phyloP scores from a whole-genome alignment of 1,140 invertebrate genomes.

The Propsilocerus akamusi region DNA sequence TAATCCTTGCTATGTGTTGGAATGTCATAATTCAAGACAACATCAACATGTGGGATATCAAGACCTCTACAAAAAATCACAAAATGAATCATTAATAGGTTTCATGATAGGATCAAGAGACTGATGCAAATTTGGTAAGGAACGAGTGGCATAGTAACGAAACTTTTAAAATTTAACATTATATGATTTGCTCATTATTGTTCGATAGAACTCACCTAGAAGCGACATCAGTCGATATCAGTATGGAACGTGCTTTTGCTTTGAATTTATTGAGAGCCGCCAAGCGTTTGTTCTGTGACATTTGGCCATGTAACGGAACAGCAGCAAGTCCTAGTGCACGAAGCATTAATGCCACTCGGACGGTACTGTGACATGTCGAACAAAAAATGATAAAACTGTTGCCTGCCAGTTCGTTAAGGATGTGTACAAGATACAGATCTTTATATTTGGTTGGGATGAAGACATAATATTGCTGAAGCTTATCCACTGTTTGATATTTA shows the following conservation, averaged over 20 bases:
- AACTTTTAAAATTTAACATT: too few relatives aligned
- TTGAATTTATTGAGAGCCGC: slow-evolving; percentile 88
- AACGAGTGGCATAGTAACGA: too few relatives aligned
- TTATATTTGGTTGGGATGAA: slow-evolving; percentile 96
- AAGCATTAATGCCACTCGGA: slow-evolving; percentile 72
- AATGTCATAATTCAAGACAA: slow-evolving; percentile 96
- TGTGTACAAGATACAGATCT: slow-evolving; percentile 92
- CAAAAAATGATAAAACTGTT: slow-evolving; percentile 98
- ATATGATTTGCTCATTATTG: too few relatives aligned
- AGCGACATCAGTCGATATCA: slow-evolving; percentile 96
- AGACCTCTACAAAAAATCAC: slow-evolving; percentile 52
- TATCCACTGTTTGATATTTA: slow-evolving; percentile 96
- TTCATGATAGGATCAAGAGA: slow-evolving; percentile 3
- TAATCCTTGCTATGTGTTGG: slow-evolving; percentile 93
- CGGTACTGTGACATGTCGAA: slow-evolving; percentile 80
- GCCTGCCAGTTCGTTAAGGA: slow-evolving; percentile 88
- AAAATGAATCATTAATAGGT: neutral
- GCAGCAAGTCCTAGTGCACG: slow-evolving; percentile 76
- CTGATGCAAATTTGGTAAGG: neutral
- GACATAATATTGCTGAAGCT: slow-evolving; percentile 85
- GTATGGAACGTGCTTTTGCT: slow-evolving; percentile 63
- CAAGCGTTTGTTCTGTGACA: slow-evolving; percentile 85
- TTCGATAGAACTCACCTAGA: slow-evolving; percentile 44
- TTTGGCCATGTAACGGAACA: slow-evolving; percentile 93
- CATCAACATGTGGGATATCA: slow-evolving; percentile 96